Percentiles rank a stretch among this genome's conserved stretches.
phyloP scores from a whole-genome alignment of 2,888 invertebrate genomes.

The Acholoe squamosa region DNA sequence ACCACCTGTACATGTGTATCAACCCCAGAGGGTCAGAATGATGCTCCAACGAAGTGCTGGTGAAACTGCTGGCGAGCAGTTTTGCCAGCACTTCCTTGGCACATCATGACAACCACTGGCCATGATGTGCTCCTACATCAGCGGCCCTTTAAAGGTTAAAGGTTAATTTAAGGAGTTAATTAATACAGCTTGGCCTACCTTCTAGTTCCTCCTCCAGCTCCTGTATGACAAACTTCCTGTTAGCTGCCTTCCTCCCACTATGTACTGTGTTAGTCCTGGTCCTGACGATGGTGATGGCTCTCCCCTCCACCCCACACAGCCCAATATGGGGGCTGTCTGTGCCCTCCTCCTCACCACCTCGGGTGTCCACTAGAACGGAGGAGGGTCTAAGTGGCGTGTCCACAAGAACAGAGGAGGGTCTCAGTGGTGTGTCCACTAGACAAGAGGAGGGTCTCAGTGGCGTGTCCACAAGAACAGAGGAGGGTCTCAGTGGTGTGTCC shows the following conservation, averaged over 20 bases:
- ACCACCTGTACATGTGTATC: slow-evolving; percentile 38
- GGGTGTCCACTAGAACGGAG: too few relatives aligned
- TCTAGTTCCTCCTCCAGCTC: slow-evolving; percentile 35
- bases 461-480: too few relatives aligned
- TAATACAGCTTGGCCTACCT: neutral
- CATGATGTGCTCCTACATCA: neutral
- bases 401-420: too few relatives aligned
- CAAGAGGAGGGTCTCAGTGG: too few relatives aligned
- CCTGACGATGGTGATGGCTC: slow-evolving; percentile 26
- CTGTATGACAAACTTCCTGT: slow-evolving; percentile 41
- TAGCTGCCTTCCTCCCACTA: neutral
- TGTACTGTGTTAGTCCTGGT: neutral
- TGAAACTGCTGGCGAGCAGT: neutral
- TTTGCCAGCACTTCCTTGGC: neutral
- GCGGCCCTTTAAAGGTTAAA: too few relatives aligned
- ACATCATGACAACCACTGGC: neutral
- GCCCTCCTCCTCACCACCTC: neutral
- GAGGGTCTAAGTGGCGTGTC: too few relatives aligned
- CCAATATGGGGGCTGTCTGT: neutral
- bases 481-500: too few relatives aligned
- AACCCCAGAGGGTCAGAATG: too few relatives aligned
- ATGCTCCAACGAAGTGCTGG: neutral
- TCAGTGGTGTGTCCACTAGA: too few relatives aligned
- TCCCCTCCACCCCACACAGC: neutral
- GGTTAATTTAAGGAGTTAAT: neutral